Conservation (phyloP, 2,888 invertebrate genomes). For the Oxystoma pomonae region DNA sequence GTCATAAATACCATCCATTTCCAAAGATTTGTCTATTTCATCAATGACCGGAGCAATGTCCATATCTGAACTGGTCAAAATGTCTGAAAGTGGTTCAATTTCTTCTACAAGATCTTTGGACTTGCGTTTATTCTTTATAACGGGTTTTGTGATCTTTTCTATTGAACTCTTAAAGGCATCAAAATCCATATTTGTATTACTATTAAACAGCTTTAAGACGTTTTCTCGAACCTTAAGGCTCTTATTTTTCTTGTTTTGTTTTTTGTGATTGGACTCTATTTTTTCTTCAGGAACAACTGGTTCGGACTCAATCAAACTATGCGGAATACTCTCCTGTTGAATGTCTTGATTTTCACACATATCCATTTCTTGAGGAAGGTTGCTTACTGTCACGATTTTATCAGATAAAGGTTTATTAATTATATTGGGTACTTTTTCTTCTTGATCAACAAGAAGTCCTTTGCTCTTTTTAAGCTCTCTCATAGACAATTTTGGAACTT, state of each 20-base stretch:
- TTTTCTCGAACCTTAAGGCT: not conserved
- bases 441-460: not conserved
- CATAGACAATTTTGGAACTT: not conserved
- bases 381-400: not conserved
- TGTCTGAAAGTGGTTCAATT: constrained; percentile 20
- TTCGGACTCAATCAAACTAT: not conserved
- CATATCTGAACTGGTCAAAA: constrained; percentile 23
- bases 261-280: not conserved
- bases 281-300: not conserved
- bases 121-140: constrained; percentile 2
- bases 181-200: constrained; percentile 1
- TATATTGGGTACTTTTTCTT: not conserved
- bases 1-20: constrained; percentile 22
- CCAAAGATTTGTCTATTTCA: constrained; percentile 25
- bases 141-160: constrained; percentile 8
- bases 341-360: not conserved
- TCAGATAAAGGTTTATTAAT: not conserved
- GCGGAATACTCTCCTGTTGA: not conserved
- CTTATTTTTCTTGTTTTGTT: not conserved
- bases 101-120: constrained; percentile 10
- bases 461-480: not conserved
- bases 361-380: not conserved
- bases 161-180: constrained; percentile 8
- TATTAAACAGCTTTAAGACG: not conserved
- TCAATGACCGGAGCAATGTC: constrained; percentile 25